phyloP scores from a whole-genome alignment of 92 coral and sea anemone genomes.

The Paragorgia papillata region DNA sequence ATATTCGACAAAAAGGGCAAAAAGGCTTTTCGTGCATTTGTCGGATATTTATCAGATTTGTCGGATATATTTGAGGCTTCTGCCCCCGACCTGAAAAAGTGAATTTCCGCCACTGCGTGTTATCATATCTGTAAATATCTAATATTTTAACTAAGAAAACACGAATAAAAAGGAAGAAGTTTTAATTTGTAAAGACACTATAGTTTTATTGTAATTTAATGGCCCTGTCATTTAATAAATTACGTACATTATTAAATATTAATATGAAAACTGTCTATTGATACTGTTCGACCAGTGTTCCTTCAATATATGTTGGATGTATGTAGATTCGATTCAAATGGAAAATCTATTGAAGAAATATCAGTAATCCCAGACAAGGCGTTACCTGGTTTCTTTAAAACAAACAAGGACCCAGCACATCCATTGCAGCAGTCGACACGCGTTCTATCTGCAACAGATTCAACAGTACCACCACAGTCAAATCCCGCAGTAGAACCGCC shows the following conservation, averaged over 20 bases:
- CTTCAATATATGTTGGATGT: not conserved
- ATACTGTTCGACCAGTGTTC: not conserved
- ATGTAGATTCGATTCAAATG: constrained; percentile 25
- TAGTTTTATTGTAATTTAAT: no score
- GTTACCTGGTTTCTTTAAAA: constrained; percentile 17
- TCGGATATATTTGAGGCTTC: no score
- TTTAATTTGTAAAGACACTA: no score
- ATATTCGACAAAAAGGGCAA: no score
- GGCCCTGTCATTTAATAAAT: no score
- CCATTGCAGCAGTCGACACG: constrained; percentile 12
- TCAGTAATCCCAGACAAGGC: constrained; percentile 10
- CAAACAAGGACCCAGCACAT: constrained; percentile 11
- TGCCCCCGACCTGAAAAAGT: no score
- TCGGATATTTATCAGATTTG: no score
- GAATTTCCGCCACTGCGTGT: no score
- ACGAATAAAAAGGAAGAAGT: not conserved
- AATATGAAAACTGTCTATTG: no score
- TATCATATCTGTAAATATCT: not conserved
- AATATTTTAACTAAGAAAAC: not conserved
- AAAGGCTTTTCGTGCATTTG: no score
- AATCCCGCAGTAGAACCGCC: constrained; percentile 2
- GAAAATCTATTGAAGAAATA: constrained; percentile 14
- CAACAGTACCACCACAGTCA: constrained; percentile 11
- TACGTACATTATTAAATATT: no score
- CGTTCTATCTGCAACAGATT: not conserved